Base-by-base conservation (phyloP, 2,797 vertebrate species). In the Aldrovandia affinis region DNA sequence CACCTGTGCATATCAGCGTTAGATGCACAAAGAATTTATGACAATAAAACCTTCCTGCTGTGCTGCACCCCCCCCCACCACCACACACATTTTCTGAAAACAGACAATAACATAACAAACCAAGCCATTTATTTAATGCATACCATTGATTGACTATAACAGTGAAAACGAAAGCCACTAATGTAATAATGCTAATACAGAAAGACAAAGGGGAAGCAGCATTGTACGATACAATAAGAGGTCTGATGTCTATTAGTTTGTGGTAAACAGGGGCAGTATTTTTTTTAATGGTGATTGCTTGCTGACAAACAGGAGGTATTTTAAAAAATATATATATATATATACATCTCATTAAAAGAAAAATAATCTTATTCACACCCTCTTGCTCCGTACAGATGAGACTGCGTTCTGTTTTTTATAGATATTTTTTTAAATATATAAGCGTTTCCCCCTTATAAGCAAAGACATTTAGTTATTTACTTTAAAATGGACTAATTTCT, bases 401-500 rank as follows among this genome's bases (percentile, higher is more conserved):
- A 52, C 84, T 89, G 85, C 89, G 87, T 91, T 84, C 80, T 63
- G 85, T 89, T 90, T 80, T 70, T 70, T 70, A 33, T 39, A 15
- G 12, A 50, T 12, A 50, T 50, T 50, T 36, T 20, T 39, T 39
- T 5, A 54, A 9, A 54, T 18, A 54, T 28, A 92, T 50, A 80
- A 87, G 88, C 89, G 91, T 91, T 90, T 83, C 88, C 88, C 83
- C 89, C n/a, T 88, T 90, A 89, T 90, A 92, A 92, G 86, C 91
- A 91, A 91, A 91, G 91, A 82, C 91, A 94, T 95, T 94, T 94
- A 94, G 94, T 96, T 96, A 95, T 96, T 95, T 96, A 96, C 96
- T 96, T 96, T 95, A 94, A 96, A 95, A 96, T 95, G 94, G 95
- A 96, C 95, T 96, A 95, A 96, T 96, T 96, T 94, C 95, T 95